Conservation (phyloP, 2,888 invertebrate genomes). For the Corbicula japonica region DNA sequence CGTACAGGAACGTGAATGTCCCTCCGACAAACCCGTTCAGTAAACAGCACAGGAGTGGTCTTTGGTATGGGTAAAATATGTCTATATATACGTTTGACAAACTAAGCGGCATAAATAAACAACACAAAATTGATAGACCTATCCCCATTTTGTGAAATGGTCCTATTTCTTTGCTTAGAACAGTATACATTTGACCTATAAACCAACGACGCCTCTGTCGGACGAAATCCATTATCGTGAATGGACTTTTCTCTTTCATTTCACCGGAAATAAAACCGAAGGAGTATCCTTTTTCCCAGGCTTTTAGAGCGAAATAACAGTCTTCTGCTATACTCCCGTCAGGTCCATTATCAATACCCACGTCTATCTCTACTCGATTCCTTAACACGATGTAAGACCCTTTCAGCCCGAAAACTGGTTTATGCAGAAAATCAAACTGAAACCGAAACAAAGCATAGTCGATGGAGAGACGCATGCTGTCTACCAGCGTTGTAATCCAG, state of each 20-base stretch:
- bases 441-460: constrained; percentile 63
- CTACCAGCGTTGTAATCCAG: constrained; percentile 63
- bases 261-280: constrained; percentile 60
- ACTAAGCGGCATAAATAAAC: constrained; percentile 52
- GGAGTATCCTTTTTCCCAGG: constrained; percentile 55
- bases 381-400: constrained; percentile 61
- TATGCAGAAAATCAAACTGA: constrained; percentile 41
- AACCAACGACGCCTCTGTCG: constrained; percentile 63
- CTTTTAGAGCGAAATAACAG: constrained; percentile 57
- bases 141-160: constrained; percentile 46
- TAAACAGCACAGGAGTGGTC: constrained; percentile 32
- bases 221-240: constrained; percentile 56
- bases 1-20: constrained; percentile 51
- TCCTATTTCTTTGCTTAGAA: constrained; percentile 43
- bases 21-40: constrained; percentile 56
- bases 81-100: constrained; percentile 47
- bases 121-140: constrained; percentile 30
- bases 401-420: constrained; percentile 57
- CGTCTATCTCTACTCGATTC: constrained; percentile 47
- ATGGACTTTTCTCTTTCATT: constrained; percentile 64
- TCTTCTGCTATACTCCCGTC: constrained; percentile 65
- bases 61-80: constrained; percentile 41
- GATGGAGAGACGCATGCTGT: constrained; percentile 47
- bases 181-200: constrained; percentile 45
- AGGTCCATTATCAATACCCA: constrained; percentile 62